Evolutionary conservation across 1,140 invertebrate genomes (phyloP).

Genomic region (Pseudomyrmex flavicornis): DNA sequence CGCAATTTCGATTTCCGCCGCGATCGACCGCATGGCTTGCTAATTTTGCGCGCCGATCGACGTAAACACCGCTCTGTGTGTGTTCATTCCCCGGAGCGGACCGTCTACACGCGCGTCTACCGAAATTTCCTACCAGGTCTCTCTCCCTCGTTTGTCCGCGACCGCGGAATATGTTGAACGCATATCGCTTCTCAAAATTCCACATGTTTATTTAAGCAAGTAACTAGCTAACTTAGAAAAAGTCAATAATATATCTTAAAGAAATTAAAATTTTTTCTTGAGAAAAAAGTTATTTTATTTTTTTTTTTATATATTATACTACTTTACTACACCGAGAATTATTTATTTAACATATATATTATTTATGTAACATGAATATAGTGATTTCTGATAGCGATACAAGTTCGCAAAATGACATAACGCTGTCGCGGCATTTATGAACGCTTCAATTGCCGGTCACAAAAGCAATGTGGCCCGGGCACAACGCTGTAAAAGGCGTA

Average conservation of each 20-base stretch:
- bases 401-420: constrained; percentile 42
- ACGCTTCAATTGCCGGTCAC: constrained; percentile 40
- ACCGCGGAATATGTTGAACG: neutral
- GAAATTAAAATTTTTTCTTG: neutral
- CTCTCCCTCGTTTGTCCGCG: neutral
- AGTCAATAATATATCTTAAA: neutral
- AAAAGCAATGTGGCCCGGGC: constrained; percentile 26
- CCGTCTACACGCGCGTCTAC: constrained; percentile 9
- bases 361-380: neutral
- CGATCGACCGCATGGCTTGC: neutral
- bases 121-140: constrained; percentile 8
- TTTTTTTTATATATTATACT: neutral
- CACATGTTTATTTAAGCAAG: neutral
- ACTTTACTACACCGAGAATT: neutral
- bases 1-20: neutral
- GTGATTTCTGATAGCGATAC: constrained; percentile 20
- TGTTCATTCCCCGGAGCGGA: constrained; percentile 4
- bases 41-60: constrained; percentile 17
- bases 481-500: constrained; percentile 27
- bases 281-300: neutral
- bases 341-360: neutral
- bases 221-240: too few relatives aligned
- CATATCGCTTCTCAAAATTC: neutral
- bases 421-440: neutral
- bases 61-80: constrained; percentile 7